Evolutionary conservation across 2,888 invertebrate species (phyloP), one percentile per base, ranked within the genome.

Genomic region (Parasteatoda lunata): DNA sequence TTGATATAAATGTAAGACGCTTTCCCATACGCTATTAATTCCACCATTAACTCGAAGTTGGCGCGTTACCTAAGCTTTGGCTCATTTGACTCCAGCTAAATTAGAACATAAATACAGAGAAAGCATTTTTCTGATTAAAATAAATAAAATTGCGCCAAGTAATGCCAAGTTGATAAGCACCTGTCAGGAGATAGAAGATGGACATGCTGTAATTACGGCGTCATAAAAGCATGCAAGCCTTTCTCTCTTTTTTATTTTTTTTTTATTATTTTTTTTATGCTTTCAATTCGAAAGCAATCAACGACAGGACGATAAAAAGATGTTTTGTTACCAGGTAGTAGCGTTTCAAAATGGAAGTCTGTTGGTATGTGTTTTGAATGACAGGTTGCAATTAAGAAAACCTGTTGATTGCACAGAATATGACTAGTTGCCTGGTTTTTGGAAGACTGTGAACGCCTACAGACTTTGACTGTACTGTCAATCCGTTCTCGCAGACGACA

Each of bases 361-460:
- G n/a, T 64, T 54, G 30, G 13, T 5, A 15, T 52, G 68, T 15
- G 71, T 54, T 81, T 77, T 86, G 85, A 86, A 66, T 86, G 85
- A 72, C 85, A 80, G 52, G 80, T 68, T 80, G 71, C 85, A 86
- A 86, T 86, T 86, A 86, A 59, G 52, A 51, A 68, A 71, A 86
- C 85, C 80, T 86, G 85, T 86, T 86, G 85, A 86, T 80, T 76
- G 77, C 80, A 68, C 54, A 48, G 69, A 68, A 71, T 80, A 80
- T 86, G 85, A 81, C 85, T 80, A 86, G 85, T 86, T 86, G 72
- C 69, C 80, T 72, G 85, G 71, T 51, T 73, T 80, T 70, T 49
- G 71, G 80, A 77, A 65, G 71, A 52, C 77, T 47, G 47, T 54
- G 66, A 54, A 76, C 85, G 77, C 85, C 85, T 65, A 64, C 70